Evolutionary conservation across 1,140 invertebrate species (phyloP).

Genomic region (Drosophila ironensis): DNA sequence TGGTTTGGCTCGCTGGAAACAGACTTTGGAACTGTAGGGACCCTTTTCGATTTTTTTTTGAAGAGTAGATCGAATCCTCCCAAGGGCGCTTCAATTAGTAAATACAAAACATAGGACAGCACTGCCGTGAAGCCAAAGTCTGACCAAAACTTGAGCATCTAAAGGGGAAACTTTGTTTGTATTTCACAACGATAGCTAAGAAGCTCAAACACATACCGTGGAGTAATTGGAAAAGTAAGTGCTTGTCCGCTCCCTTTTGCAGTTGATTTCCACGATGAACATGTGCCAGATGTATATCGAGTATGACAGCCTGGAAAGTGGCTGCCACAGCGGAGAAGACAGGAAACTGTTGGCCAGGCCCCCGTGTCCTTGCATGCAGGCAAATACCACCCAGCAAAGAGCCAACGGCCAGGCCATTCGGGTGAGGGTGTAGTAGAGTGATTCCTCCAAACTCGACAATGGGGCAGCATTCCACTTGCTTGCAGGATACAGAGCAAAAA

Average conservation of each 20-base stretch:
- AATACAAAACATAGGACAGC: constrained; percentile 20
- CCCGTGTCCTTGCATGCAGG: constrained; percentile 86
- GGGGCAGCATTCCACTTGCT: constrained; percentile 46
- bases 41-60: too few relatives aligned
- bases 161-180: background rate
- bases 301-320: constrained; percentile 82
- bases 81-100: constrained; percentile 36
- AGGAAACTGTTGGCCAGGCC: constrained; percentile 83
- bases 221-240: constrained; percentile 40
- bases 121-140: constrained; percentile 31
- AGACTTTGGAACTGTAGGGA: too few relatives aligned
- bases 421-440: constrained; percentile 86
- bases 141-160: constrained; percentile 39
- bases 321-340: constrained; percentile 82
- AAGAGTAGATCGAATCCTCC: too few relatives aligned
- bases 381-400: constrained; percentile 86
- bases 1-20: too few relatives aligned
- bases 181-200: background rate
- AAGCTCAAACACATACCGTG: constrained; percentile 16
- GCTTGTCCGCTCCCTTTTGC: constrained; percentile 8
- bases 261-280: constrained; percentile 20
- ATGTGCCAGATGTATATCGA: constrained; percentile 83
- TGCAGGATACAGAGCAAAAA: constrained; percentile 64
- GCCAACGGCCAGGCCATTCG: constrained; percentile 85
- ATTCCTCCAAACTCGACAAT: constrained; percentile 77